Conservation (phyloP, 2,113 vertebrate genomes). For the Salvelinus fontinalis region DNA sequence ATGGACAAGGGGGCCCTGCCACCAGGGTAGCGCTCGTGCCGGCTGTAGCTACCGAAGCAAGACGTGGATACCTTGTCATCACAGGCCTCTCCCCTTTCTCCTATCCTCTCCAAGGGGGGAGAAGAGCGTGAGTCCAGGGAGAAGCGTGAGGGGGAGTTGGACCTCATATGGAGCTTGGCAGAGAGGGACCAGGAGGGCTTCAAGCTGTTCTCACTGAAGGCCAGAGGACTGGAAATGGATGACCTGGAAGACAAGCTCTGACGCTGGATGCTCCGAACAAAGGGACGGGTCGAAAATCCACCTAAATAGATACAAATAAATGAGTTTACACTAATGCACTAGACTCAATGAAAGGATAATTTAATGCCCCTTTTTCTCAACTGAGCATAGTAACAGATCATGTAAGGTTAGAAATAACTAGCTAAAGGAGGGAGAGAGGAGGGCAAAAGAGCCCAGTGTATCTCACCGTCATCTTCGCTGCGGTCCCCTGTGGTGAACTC, state of each 20-base stretch:
- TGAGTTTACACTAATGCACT: conserved; percentile 13
- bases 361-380: conserved; percentile 15
- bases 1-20: conserved; percentile 87
- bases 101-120: conserved; percentile 89
- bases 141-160: conserved; percentile 90
- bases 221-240: conserved; percentile 91
- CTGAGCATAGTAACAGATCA: conserved; percentile 33
- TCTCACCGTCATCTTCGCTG: conserved; percentile 92
- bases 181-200: conserved; percentile 92
- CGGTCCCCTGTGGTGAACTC: conserved; percentile 87
- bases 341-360: neutral
- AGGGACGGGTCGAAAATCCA: conserved; percentile 93
- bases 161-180: conserved; percentile 91
- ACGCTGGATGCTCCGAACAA: conserved; percentile 94
- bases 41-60: conserved; percentile 85
- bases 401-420: conserved; percentile 15
- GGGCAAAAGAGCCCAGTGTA: conserved; percentile 16
- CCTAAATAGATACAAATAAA: conserved; percentile 67
- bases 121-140: conserved; percentile 93
- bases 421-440: conserved; percentile 26
- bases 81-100: conserved; percentile 89
- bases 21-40: conserved; percentile 79
- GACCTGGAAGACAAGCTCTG: conserved; percentile 92
- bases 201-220: conserved; percentile 83
- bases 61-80: conserved; percentile 92